Evolutionary conservation across 2,888 invertebrate genomes (phyloP), one percentile per base, ranked within the genome.

Genomic region (Pandemis heparana): DNA sequence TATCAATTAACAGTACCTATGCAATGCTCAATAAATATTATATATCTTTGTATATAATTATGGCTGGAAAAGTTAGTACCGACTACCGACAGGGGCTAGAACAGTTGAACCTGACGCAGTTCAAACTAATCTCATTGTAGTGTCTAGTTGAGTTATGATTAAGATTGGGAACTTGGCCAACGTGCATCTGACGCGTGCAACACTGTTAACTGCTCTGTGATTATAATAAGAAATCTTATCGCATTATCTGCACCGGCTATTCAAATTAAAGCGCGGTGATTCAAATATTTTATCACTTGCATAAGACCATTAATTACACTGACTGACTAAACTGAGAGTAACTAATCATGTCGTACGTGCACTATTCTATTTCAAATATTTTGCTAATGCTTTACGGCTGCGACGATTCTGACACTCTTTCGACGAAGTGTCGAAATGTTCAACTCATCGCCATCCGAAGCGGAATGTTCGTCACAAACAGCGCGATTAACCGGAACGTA

Each of bases 151-250:
- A 85, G 82, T 85, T 83, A 87, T 85, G 85, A 81, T 84, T 86
- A 84, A 83, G 77, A 81, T 85, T 87, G 85, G 88, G 89, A 89
- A 78, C 78, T 76, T 75, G 64, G 89, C 89, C 87, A 90, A 87
- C 77, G 80, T 76, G 74, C 75, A 77, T 77, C 74, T 75, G 79
- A 23, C 78, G 79, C 79, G 76, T 78, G 76, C 78, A 82, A 81
- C 81, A 81, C 81, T 81, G 81, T 82, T 86, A 85, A 82, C 80
- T 81, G 87, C 87, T 87, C 51, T 39, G 18, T 46, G 51, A 64
- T 48, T 86, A 86, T 84, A 86, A 85, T 87, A 89, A 88, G 88
- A 87, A 78, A 82, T 48, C 39, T 67, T 67, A 56, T 67, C 18
- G 39, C n/a, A 64, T 59, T 62, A 62, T 64, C 32, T 59, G 46